Evolutionary conservation across 2,113 vertebrate species (phyloP).

Genomic region (Phylloscopus whistleri): DNA sequence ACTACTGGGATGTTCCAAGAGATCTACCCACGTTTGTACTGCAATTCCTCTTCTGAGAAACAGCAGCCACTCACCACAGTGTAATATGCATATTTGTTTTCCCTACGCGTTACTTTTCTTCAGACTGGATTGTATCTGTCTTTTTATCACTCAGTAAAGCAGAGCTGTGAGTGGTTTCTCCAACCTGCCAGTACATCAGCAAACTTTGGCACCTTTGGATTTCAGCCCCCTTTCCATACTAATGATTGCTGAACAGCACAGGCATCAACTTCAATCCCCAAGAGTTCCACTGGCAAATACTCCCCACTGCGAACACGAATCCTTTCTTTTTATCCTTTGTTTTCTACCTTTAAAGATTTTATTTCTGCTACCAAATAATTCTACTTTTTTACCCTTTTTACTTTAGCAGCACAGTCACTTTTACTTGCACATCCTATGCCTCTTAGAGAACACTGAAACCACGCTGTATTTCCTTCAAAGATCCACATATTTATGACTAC

Average conservation of each 20-base stretch:
- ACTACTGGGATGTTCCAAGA: neutral
- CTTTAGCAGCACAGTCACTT: neutral
- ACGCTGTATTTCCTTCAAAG: neutral
- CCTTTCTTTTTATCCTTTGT: neutral
- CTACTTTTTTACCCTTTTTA: neutral
- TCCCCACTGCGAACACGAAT: neutral
- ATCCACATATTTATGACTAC: neutral
- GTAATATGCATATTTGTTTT: neutral
- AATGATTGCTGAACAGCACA: neutral
- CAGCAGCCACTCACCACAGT: neutral
- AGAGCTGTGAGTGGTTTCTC: neutral
- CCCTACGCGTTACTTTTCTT: neutral
- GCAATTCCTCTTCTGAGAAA: neutral
- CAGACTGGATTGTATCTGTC: neutral
- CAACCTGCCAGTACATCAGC: neutral
- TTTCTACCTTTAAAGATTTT: neutral
- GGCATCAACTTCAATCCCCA: neutral
- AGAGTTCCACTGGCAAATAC: neutral
- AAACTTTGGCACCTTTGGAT: neutral
- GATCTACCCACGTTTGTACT: neutral
- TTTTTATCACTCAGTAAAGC: neutral
- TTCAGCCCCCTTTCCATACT: neutral
- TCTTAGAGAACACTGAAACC: neutral
- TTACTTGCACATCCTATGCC: neutral
- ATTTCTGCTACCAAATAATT: neutral